Conservation (phyloP, 2,888 invertebrate genomes). For the Papilio elwesi region DNA sequence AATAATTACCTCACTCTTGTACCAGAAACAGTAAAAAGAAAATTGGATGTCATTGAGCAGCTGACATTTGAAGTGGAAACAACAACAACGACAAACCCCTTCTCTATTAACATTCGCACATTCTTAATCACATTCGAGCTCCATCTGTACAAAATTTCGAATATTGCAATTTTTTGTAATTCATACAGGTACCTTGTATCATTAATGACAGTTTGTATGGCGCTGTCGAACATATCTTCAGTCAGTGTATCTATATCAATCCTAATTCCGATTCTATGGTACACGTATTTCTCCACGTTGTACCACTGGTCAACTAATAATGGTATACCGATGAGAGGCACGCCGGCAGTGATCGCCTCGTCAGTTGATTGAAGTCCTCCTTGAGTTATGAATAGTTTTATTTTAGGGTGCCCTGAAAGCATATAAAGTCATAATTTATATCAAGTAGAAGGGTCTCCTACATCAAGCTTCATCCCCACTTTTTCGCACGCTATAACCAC, state of each 20-base stretch:
- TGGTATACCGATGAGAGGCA: slow-evolving; percentile 66
- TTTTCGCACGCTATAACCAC: too few relatives aligned
- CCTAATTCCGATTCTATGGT: slow-evolving; percentile 50
- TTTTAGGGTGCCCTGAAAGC: slow-evolving; percentile 65
- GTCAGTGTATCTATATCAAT: slow-evolving; percentile 49
- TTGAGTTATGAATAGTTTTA: slow-evolving; percentile 73
- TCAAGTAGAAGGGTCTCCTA: too few relatives aligned
- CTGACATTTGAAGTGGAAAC: too few relatives aligned
- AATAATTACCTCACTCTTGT: too few relatives aligned
- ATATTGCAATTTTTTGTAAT: too few relatives aligned
- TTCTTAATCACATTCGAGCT: too few relatives aligned
- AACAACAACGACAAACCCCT: too few relatives aligned
- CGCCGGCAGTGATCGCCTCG: slow-evolving; percentile 64
- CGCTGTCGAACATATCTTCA: slow-evolving; percentile 50
- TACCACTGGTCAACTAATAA: slow-evolving; percentile 66
- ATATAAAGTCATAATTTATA: neutral
- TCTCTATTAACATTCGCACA: too few relatives aligned
- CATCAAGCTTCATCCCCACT: too few relatives aligned
- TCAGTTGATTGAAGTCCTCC: slow-evolving; percentile 71
- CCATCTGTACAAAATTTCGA: too few relatives aligned
- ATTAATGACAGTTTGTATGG: slow-evolving; percentile 43
- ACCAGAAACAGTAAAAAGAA: too few relatives aligned
- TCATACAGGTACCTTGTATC: neutral
- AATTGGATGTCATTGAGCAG: too few relatives aligned
- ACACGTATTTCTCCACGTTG: slow-evolving; percentile 56